phyloP scores from a whole-genome alignment of 2,888 invertebrate genomes.

The Serrognathus titanus region DNA sequence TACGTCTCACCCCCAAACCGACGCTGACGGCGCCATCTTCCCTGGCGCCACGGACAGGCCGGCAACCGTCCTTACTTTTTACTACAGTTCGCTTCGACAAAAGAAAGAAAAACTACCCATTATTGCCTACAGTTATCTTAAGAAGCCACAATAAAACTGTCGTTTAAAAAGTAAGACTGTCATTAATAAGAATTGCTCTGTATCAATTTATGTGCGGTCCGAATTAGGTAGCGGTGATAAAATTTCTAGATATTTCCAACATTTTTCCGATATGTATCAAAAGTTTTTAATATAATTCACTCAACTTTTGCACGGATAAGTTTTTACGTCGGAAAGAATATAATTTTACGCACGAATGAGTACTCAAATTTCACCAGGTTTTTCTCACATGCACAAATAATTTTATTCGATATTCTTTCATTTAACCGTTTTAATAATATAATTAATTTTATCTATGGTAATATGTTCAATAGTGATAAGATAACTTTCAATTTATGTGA shows the following conservation, averaged over 20 bases:
- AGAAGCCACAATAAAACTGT: constrained; percentile 50
- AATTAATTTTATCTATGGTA: too few species aligned
- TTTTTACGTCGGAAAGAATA: too few species aligned
- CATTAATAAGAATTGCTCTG: constrained; percentile 47
- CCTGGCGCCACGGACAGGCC: constrained; percentile 44
- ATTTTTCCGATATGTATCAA: not conserved
- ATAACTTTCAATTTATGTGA: too few species aligned
- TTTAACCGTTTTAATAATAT: too few species aligned
- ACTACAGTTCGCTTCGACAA: constrained; percentile 43
- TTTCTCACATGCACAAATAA: too few species aligned
- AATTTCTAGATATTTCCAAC: not conserved
- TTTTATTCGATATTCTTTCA: too few species aligned
- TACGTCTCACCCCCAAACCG: constrained; percentile 26
- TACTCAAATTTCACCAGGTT: too few species aligned
- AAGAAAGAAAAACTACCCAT: constrained; percentile 50
- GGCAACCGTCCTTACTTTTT: constrained; percentile 48
- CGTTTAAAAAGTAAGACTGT: constrained; percentile 47
- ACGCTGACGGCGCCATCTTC: constrained; percentile 40
- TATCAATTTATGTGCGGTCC: constrained; percentile 46
- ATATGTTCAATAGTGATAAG: too few species aligned
- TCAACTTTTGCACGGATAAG: not conserved
- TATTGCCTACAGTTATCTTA: constrained; percentile 52
- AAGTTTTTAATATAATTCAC: not conserved
- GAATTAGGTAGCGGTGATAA: constrained; percentile 39
- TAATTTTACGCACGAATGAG: too few species aligned